These are phyloP conservation scores for Megaceryle alcyon DNA, from an alignment of 2,797 vertebrate species.

Conservation along the genomic window DNA sequence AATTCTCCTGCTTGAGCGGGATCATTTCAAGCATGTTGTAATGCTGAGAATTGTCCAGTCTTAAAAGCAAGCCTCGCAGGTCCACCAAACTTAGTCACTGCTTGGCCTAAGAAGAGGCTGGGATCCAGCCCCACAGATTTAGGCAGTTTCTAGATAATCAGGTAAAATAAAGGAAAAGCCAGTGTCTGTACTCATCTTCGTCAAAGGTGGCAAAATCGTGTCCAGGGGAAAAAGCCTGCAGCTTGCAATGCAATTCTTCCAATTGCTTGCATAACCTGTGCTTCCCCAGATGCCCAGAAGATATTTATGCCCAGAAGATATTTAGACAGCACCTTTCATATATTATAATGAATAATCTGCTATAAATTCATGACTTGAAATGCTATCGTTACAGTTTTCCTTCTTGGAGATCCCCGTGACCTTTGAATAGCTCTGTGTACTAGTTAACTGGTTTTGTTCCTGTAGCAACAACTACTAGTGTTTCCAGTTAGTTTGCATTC, in stretches of 20 bases:
- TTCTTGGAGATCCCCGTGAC: background rate
- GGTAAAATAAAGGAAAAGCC: background rate
- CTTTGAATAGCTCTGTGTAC: slow-evolving; percentile 26
- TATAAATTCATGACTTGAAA: slow-evolving; percentile 11
- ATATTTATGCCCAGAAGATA: background rate
- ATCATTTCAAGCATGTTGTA: background rate
- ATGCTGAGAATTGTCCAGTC: background rate
- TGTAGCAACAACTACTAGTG: slow-evolving; percentile 35
- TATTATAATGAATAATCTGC: slow-evolving; percentile 32
- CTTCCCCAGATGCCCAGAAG: background rate
- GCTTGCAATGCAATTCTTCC: background rate
- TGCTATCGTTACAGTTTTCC: slow-evolving; percentile 4
- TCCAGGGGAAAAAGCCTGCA: background rate
- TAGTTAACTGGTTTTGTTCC: slow-evolving; percentile 38
- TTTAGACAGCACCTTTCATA: slow-evolving; percentile 5
- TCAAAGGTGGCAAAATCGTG: background rate
- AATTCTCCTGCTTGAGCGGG: background rate
- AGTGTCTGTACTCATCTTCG: background rate
- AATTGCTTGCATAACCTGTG: background rate
- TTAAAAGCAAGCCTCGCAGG: background rate
- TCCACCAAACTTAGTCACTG: background rate
- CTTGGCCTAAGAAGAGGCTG: background rate
- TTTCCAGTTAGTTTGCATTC: slow-evolving; percentile 59
- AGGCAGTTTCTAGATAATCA: background rate
- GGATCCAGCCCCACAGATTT: background rate